These are phyloP conservation scores for Lycocerus yunnanus DNA, from an alignment of 2,888 invertebrate species.

Conservation along the genomic window DNA sequence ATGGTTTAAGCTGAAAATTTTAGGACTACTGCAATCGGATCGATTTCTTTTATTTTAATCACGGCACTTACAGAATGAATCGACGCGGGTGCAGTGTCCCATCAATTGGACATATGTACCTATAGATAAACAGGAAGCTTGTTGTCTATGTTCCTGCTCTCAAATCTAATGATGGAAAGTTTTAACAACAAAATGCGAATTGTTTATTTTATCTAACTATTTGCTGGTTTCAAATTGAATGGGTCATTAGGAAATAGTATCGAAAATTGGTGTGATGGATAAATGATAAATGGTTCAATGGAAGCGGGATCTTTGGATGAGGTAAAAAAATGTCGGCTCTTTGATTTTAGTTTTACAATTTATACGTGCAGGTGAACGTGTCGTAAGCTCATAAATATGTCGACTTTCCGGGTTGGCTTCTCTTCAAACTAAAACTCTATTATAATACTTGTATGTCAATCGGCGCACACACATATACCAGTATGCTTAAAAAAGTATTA, in stretches of 20 bases:
- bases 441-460: conserved; percentile 17
- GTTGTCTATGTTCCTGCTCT: background rate
- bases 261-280: background rate
- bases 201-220: background rate
- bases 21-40: background rate
- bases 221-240: background rate
- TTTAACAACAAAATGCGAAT: background rate
- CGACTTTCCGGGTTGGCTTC: conserved; percentile 27
- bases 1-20: background rate
- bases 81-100: background rate
- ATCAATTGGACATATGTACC: background rate
- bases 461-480: background rate
- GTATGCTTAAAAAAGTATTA: background rate
- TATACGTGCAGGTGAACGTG: conserved; percentile 18
- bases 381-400: conserved; percentile 14
- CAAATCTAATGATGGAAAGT: background rate
- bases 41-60: background rate
- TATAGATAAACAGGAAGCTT: background rate
- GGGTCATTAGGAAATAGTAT: background rate
- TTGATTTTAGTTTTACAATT: conserved; percentile 19
- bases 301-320: background rate
- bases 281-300: background rate
- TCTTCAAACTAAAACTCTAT: conserved; percentile 14
- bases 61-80: background rate
- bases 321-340: background rate